These are phyloP conservation scores for Sepioteuthis lessoniana DNA, from an alignment of 2,888 invertebrate genomes.

Conservation along the genomic window DNA sequence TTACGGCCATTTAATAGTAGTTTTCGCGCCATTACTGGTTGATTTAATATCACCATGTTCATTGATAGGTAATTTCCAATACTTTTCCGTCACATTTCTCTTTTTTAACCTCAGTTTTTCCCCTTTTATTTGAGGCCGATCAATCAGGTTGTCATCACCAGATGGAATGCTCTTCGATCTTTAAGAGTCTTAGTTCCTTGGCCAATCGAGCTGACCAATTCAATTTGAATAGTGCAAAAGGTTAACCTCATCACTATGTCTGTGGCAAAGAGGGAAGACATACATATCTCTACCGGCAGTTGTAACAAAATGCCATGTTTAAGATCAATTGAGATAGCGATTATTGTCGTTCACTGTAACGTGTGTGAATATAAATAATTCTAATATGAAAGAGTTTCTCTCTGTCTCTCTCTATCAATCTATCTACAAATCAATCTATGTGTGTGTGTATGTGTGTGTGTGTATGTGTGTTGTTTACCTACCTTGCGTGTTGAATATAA, in stretches of 20 bases:
- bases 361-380: neutral
- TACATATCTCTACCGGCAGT: neutral
- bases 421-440: too few relatives aligned
- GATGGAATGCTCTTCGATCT: neutral
- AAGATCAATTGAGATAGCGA: neutral
- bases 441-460: too few relatives aligned
- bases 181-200: neutral
- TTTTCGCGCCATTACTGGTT: neutral
- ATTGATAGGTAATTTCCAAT: neutral
- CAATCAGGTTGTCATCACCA: neutral
- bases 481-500: too few relatives aligned
- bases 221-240: neutral
- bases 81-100: neutral
- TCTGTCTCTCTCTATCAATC: too few relatives aligned
- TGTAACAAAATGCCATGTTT: neutral
- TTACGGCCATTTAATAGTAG: neutral
- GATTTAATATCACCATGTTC: neutral
- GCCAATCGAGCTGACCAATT: neutral
- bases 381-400: too few relatives aligned
- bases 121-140: neutral
- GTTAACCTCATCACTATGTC: neutral
- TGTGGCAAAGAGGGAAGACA: neutral
- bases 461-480: too few relatives aligned
- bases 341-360: neutral
- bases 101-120: neutral